Evolutionary conservation across 2,113 vertebrate species (phyloP).

Genomic region (Peromyscus maniculatus): DNA sequence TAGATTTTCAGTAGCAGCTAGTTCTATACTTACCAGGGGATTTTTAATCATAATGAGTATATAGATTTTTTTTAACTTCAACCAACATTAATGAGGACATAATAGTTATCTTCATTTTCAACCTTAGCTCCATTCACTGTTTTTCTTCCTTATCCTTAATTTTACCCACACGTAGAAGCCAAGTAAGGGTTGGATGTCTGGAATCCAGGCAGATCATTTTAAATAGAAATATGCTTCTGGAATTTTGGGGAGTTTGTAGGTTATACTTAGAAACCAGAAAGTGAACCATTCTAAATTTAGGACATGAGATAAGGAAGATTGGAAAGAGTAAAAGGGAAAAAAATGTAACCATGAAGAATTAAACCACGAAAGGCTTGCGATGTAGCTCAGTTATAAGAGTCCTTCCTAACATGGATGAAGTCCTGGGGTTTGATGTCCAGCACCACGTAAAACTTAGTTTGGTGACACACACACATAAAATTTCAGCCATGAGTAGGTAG

Average conservation of each 20-base stretch:
- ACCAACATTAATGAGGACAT: neutral
- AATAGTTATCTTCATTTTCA: conserved; percentile 10
- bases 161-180: neutral
- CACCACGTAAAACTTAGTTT: neutral
- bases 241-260: neutral
- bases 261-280: neutral
- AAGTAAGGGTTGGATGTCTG: neutral
- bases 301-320: neutral
- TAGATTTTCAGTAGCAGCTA: conserved; percentile 18
- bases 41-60: neutral
- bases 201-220: neutral
- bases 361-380: rapidly evolving
- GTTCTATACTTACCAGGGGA: neutral
- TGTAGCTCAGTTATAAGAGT: no score
- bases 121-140: neutral
- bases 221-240: neutral
- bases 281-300: neutral
- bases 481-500: neutral
- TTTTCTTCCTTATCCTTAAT: neutral
- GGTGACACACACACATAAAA: neutral
- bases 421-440: neutral
- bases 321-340: neutral
- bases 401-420: no score
- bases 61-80: neutral
- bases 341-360: rapidly evolving